Percentiles rank a stretch among this genome's conserved stretches.
phyloP scores from a whole-genome alignment of 2,888 invertebrate genomes.

The Synergus japonicus region DNA sequence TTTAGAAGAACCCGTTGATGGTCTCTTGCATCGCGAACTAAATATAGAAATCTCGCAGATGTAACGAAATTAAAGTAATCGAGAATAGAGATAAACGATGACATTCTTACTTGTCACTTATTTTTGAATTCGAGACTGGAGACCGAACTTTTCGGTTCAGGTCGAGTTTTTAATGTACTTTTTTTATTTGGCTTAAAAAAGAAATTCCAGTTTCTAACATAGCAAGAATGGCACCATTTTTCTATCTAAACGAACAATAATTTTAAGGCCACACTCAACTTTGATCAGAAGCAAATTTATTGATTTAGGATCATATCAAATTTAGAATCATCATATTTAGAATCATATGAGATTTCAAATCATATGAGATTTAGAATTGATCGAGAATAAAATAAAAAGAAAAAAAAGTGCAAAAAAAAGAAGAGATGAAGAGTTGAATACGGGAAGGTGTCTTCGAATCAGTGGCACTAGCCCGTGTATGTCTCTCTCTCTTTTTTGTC shows the following conservation, averaged over 20 bases:
- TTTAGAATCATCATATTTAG: too few species aligned
- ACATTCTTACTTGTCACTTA: constrained; percentile 19
- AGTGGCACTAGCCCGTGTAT: constrained; percentile 22
- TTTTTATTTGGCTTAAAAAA: too few species aligned
- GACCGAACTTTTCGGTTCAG: not conserved
- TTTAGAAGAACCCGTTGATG: not conserved
- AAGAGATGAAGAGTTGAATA: constrained; percentile 18
- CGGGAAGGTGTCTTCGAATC: constrained; percentile 33
- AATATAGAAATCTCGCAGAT: constrained; percentile 4
- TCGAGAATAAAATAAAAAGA: not conserved
- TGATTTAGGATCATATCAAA: too few species aligned
- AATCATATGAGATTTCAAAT: not conserved
- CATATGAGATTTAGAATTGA: not conserved
- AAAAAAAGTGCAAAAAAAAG: not conserved
- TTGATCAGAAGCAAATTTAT: too few species aligned
- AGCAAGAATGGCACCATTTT: too few species aligned
- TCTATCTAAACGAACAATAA: too few species aligned
- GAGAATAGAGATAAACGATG: constrained; percentile 20
- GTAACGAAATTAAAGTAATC: constrained; percentile 18
- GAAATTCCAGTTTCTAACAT: too few species aligned
- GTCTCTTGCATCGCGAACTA: not conserved
- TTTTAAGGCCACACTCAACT: too few species aligned
- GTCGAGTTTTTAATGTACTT: too few species aligned
- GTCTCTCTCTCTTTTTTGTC: constrained; percentile 49
- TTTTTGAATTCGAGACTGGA: not conserved